Base-by-base conservation (phyloP, 1,140 invertebrate species). In the Drosophila insularis region DNA sequence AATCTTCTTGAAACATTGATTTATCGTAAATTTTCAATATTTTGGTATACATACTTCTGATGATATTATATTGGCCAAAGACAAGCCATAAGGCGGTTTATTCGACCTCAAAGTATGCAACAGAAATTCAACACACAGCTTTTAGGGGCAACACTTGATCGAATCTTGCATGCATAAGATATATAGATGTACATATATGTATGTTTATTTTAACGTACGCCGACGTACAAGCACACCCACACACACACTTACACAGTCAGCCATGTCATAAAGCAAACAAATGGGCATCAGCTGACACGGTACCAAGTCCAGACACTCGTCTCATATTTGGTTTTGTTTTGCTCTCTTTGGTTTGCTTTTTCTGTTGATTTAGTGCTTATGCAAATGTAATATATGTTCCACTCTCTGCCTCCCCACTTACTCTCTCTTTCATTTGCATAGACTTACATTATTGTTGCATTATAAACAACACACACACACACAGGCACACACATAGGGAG, bases 331-430 rank as follows among this genome's bases (percentile, higher is more conserved):
- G 35, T 54, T 60, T 64, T 53, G 11, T 64, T 61, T 23, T 63
- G 46, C 11, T 35, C 66, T 60, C 71, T 56, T 60, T 21, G 19
- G 43, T 61, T 73, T 10, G 70, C 68, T 80, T 81, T 84, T 84
- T 79, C 80, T 87, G 84, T 87, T 89, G 84, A 89, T 89, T 89
- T 87, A 87, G 84, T 89, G 80, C 80, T 87, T 84, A 87, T 87
- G 84, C 84, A 87, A 87, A 87, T 87, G 82, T 89, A 89, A 87
- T 87, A 78, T 78, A 72, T 78, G 79, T 37, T 13, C 11, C 35
- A 13, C 35, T 37, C 35, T 37, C 35, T 35, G 32, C 10, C 32
- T 11, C 8, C 35, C 17, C 17, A 21, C 43, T 63, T 74, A 64
- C 68, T 61, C 19, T 14, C 61, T 31, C 53, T 40, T 62, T 68